Percentiles rank a stretch among this genome's conserved stretches.
These are phyloP conservation scores for Sipha flava DNA, from an alignment of 1,140 invertebrate species.

Conservation along the genomic window DNA sequence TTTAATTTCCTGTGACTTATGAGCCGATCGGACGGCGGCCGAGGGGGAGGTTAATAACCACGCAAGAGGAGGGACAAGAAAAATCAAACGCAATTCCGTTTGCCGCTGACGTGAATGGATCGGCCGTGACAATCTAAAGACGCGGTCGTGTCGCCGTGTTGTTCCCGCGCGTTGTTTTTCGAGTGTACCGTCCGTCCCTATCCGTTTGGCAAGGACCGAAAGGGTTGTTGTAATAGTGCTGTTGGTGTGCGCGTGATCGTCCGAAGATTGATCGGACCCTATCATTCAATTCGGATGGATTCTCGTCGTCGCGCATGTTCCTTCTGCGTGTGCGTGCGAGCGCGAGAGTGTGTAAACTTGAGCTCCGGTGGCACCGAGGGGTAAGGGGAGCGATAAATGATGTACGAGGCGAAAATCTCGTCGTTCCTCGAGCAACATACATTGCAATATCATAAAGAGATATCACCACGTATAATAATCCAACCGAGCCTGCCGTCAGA, in stretches of 20 bases:
- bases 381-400: too few species aligned
- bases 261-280: conserved; percentile 25
- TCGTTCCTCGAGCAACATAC: background rate
- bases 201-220: background rate
- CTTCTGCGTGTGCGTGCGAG: too few species aligned
- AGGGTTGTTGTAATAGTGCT: conserved; percentile 14
- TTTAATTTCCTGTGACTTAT: conserved; percentile 30
- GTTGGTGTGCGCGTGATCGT: background rate
- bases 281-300: conserved; percentile 13
- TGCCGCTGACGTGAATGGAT: conserved; percentile 29
- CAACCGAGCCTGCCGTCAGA: too few species aligned
- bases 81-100: conserved; percentile 28
- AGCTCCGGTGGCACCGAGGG: background rate
- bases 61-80: background rate
- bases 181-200: too few species aligned
- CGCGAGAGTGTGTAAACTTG: too few species aligned
- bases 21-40: background rate
- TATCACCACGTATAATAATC: too few species aligned
- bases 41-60: background rate
- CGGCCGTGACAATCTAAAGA: conserved; percentile 27
- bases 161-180: background rate
- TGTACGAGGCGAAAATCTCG: conserved; percentile 21
- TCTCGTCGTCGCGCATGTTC: background rate
- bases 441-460: background rate
- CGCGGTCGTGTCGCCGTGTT: background rate